A percentile compares a stretch with the other conserved stretches of the same genome.
phyloP scores from a whole-genome alignment of 1,140 invertebrate species.

The Brachionus plicatilis region DNA sequence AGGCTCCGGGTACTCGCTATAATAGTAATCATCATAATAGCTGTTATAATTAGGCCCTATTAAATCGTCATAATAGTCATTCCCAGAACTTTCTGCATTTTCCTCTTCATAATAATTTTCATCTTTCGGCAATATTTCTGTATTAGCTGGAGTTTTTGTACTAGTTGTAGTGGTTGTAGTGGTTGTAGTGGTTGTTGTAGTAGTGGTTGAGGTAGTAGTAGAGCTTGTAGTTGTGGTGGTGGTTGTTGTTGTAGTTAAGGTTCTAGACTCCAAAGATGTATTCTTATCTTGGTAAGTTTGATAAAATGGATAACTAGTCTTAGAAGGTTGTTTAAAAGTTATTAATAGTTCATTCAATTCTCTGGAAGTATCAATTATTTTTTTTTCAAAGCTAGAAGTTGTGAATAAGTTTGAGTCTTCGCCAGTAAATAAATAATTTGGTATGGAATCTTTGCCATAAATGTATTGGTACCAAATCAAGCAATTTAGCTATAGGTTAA shows the following conservation, averaged over 20 bases:
- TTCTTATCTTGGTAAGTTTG: neutral
- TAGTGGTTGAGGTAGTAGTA: neutral
- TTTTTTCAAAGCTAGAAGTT: neutral
- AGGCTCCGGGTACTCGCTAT: neutral
- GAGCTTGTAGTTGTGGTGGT: neutral
- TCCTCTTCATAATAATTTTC: neutral
- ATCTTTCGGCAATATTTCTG: neutral
- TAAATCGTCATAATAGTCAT: neutral
- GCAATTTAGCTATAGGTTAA: neutral
- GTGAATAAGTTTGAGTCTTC: neutral
- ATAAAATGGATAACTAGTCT: neutral
- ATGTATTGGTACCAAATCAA: slow-evolving; percentile 4
- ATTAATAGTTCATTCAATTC: neutral
- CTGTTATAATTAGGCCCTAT: neutral
- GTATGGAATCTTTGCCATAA: slow-evolving; percentile 9
- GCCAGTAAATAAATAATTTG: neutral
- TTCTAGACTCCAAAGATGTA: neutral
- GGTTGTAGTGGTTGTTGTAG: neutral
- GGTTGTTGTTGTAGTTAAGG: neutral
- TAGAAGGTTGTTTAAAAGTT: neutral
- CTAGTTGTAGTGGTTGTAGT: neutral
- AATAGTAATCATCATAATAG: neutral
- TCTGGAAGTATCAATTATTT: neutral
- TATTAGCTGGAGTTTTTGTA: neutral
- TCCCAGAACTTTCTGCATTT: neutral